A percentile compares a stretch with the other conserved stretches of the same genome.
Evolutionary conservation across 2,888 invertebrate species (phyloP).

Genomic region (Rhogogaster chlorosoma): DNA sequence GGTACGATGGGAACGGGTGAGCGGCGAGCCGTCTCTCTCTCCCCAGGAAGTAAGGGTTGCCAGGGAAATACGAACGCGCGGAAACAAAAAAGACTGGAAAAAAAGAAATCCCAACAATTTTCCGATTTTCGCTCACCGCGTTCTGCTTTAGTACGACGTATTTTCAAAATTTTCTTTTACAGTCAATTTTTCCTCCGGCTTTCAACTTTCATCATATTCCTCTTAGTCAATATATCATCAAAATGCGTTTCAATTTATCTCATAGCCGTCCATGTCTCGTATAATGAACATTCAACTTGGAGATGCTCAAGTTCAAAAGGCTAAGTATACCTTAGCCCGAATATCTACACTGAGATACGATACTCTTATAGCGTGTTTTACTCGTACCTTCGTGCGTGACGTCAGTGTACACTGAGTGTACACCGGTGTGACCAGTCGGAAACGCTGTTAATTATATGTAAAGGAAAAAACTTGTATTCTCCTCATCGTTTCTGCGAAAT

Average conservation of each 20-base stretch:
- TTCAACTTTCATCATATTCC: neutral
- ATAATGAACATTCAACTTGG: neutral
- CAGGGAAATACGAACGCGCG: neutral
- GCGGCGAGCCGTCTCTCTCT: neutral
- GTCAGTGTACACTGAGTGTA: no score
- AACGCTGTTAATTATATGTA: no score
- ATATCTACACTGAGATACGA: neutral
- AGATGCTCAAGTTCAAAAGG: neutral
- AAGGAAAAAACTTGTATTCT: neutral
- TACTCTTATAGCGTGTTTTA: no score
- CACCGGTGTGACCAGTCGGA: no score
- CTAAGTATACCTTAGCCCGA: neutral
- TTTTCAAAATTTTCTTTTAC: neutral
- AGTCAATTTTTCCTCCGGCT: neutral
- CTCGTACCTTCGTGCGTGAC: no score
- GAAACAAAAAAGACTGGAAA: neutral
- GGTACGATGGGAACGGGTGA: conserved; percentile 6
- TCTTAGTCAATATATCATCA: neutral
- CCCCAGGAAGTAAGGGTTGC: conserved; percentile 30
- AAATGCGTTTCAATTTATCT: no score
- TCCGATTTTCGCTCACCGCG: neutral
- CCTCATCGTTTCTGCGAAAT: neutral
- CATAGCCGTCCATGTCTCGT: neutral
- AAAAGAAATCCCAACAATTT: conserved; percentile 10
- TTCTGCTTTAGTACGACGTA: neutral